Evolutionary conservation across 30 jellyfish, hydroid and myxozoan genomes (phyloP), one percentile per base, ranked within the genome.

Genomic region (Mastigias papua): DNA sequence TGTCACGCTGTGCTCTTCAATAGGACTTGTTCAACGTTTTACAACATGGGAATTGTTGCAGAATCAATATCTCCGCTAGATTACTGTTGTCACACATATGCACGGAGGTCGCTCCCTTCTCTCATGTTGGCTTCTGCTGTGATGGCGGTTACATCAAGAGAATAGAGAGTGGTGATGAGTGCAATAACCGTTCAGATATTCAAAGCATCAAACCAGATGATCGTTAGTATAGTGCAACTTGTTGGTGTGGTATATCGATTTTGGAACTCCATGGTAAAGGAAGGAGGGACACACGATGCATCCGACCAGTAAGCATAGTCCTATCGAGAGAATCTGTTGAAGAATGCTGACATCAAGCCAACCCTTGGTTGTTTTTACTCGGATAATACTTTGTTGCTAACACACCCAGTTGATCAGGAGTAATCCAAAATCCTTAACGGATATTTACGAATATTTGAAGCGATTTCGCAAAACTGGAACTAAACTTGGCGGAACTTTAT

Each of bases 381-480:
- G 17, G 21, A 72, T 69, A 72, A 72, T 72, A 72, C 62, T 27
- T 21, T 72, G 83, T 72, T 72, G 83, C 83, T 72, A n/a, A 25
- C 83, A 72, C 83, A 61, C 83, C 83, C 63, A 13, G 83, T 49
- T 72, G 83, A 72, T 72, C 83, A 23, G 83, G 69, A 72, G 22
- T 72, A 72, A 72, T 72, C 83, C 69, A 21, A n/a, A 22, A 63
- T 23, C 42, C 74, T 1, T 63, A 7, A 63, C 23, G 46, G 74
- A 63, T 63, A 23, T 27, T 63, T 27, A 63, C 74, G 74, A 63
- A 63, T 63, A 63, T 42, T 63, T 27, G 32, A 51, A 23, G 25
- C 7, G 67, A 4, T 51, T 51, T 4, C 67, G 23, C 25, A 51
- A 51, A 51, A 23, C 67, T 17, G 23, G 27, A 51, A 16, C 17